phyloP scores from a whole-genome alignment of 2,888 invertebrate genomes.

The Eretmocerus hayati region DNA sequence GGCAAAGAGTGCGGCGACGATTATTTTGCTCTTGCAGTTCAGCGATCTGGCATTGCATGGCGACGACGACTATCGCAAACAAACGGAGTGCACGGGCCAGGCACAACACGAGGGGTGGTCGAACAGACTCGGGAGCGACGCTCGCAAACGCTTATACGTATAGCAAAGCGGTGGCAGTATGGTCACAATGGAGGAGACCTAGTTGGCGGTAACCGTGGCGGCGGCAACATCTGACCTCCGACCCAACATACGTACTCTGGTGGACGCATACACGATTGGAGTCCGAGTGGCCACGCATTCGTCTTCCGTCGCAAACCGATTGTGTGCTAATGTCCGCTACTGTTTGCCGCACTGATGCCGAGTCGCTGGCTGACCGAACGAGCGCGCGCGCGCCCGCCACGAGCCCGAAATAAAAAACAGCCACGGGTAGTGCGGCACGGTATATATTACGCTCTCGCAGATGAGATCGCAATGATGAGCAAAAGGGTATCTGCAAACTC shows the following conservation, averaged over 20 bases:
- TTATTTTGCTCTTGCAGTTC: neutral
- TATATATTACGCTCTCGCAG: too few species aligned
- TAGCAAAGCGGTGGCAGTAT: slow-evolving; percentile 34
- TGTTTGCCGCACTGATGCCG: slow-evolving; percentile 24
- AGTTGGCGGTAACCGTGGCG: neutral
- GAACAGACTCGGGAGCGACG: slow-evolving; percentile 16
- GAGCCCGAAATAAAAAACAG: neutral
- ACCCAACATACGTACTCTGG: too few species aligned
- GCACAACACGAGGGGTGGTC: slow-evolving; percentile 1
- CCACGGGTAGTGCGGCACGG: neutral
- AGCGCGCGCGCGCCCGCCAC: neutral
- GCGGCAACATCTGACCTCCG: slow-evolving; percentile 41
- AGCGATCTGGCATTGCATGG: too few species aligned
- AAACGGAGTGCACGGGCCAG: too few species aligned
- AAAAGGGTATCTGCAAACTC: too few species aligned
- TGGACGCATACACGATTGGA: neutral
- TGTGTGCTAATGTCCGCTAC: slow-evolving; percentile 46
- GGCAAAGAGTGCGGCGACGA: slow-evolving; percentile 9
- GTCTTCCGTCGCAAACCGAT: slow-evolving; percentile 39
- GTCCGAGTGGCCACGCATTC: slow-evolving; percentile 33
- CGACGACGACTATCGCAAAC: too few species aligned
- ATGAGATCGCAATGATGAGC: too few species aligned
- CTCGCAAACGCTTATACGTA: slow-evolving; percentile 25
- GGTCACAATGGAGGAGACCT: neutral
- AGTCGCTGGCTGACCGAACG: too few species aligned